Conservation (phyloP, 2,797 vertebrate species). For the Dermochelys coriacea region DNA sequence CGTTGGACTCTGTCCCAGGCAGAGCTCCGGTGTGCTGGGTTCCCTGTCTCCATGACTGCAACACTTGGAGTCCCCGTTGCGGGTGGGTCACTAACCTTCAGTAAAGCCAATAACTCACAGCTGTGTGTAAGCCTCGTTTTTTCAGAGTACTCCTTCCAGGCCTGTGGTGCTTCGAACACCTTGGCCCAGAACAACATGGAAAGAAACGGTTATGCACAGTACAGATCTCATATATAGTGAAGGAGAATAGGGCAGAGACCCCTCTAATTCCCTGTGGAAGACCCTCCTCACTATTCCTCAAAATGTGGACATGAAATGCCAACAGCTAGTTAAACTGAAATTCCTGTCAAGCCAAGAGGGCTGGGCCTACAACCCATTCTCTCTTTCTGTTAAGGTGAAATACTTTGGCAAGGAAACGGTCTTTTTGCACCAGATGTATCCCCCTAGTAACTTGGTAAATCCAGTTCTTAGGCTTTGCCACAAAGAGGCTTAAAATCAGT, state of each 20-base stretch:
- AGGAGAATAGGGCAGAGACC: not conserved
- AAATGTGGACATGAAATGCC: fast-evolving
- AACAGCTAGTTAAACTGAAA: not conserved
- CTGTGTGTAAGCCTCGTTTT: too few relatives aligned
- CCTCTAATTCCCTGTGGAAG: not conserved
- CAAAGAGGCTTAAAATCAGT: conserved; percentile 80
- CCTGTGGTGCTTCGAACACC: too few relatives aligned
- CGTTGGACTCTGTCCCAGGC: too few relatives aligned
- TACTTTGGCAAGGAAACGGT: conserved; percentile 13
- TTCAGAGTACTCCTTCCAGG: too few relatives aligned
- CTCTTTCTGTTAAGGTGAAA: not conserved
- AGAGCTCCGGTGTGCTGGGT: too few relatives aligned
- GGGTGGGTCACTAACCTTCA: too few relatives aligned
- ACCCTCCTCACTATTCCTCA: not conserved
- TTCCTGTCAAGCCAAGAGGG: not conserved
- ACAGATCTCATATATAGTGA: fast-evolving
- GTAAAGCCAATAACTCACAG: too few relatives aligned
- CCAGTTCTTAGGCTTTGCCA: conserved; percentile 71
- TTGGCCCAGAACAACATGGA: not conserved
- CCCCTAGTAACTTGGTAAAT: conserved; percentile 71
- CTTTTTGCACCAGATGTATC: conserved; percentile 74
- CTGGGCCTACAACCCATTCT: not conserved
- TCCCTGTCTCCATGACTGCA: too few relatives aligned
- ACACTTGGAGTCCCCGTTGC: too few relatives aligned
- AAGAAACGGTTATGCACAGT: not conserved